phyloP scores from a whole-genome alignment of 2,113 vertebrate genomes.

The Suricata suricatta region DNA sequence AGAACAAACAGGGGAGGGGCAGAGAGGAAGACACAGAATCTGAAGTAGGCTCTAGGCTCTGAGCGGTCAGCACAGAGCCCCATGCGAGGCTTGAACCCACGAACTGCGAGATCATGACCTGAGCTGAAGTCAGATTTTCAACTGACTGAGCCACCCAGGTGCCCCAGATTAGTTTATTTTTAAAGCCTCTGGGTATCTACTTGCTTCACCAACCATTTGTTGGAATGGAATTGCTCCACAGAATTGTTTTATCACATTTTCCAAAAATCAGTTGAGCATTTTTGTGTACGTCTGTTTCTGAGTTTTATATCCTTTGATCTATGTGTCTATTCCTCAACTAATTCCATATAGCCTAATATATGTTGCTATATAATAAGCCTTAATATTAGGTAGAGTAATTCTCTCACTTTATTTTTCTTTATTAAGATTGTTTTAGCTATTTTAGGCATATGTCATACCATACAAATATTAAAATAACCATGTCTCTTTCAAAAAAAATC shows the following conservation, averaged over 20 bases:
- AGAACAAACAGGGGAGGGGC: too few species aligned
- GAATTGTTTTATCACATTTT: background rate
- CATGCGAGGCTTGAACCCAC: too few species aligned
- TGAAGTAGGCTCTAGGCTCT: too few species aligned
- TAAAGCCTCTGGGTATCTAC: background rate
- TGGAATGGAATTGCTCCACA: background rate
- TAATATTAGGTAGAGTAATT: background rate
- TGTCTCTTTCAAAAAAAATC: background rate
- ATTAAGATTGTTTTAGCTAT: background rate
- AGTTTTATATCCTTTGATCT: background rate
- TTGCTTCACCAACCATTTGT: background rate
- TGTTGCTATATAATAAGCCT: background rate
- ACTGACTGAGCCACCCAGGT: too few species aligned
- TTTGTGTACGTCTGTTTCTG: background rate
- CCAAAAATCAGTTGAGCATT: background rate
- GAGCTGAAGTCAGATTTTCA: too few species aligned
- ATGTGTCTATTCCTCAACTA: background rate
- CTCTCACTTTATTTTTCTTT: background rate
- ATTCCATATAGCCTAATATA: background rate
- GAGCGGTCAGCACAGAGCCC: too few species aligned
- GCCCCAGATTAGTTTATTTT: background rate
- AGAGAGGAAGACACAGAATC: too few species aligned
- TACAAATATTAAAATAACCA: background rate
- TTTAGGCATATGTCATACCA: background rate
- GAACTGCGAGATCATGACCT: too few species aligned